Percentiles rank a stretch among this genome's conserved stretches.
These are phyloP conservation scores for Cyclophora punctaria DNA, from an alignment of 2,888 invertebrate genomes.

Conservation along the genomic window DNA sequence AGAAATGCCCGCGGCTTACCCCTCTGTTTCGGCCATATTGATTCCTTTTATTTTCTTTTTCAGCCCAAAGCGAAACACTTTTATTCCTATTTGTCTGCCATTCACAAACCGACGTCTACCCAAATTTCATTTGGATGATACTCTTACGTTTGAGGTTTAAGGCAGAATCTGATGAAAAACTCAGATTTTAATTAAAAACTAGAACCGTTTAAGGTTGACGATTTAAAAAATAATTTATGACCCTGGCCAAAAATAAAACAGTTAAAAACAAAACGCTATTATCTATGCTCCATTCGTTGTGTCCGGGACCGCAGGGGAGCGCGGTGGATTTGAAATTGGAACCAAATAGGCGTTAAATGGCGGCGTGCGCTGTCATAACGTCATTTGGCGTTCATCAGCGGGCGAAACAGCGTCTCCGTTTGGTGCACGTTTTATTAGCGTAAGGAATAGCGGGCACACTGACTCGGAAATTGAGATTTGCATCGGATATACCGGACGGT, in stretches of 20 bases:
- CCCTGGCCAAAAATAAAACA: constrained; percentile 20
- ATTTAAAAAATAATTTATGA: constrained; percentile 6
- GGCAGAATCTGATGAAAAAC: constrained; percentile 40
- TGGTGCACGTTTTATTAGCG: constrained; percentile 74
- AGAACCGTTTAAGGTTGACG: no score
- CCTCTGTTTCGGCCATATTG: constrained; percentile 48
- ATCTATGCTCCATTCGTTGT: constrained; percentile 63
- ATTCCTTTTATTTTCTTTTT: constrained; percentile 61
- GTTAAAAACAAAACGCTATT: constrained; percentile 62
- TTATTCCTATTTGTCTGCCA: constrained; percentile 50
- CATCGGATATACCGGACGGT: constrained; percentile 63
- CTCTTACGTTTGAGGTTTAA: constrained; percentile 41
- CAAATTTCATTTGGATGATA: constrained; percentile 59
- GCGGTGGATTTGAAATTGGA: constrained; percentile 76
- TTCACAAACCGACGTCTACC: constrained; percentile 44
- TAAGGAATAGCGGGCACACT: constrained; percentile 72
- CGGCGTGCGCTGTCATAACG: constrained; percentile 74
- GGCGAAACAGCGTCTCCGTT: constrained; percentile 70
- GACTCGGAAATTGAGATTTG: constrained; percentile 71
- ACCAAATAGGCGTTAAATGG: constrained; percentile 82
- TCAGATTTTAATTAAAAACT: constrained; percentile 13
- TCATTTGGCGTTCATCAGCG: constrained; percentile 74
- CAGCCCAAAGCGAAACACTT: constrained; percentile 43
- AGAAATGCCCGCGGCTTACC: constrained; percentile 26
- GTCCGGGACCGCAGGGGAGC: constrained; percentile 67